phyloP scores from a whole-genome alignment of 2,113 vertebrate species.

The Cardinalis cardinalis region DNA sequence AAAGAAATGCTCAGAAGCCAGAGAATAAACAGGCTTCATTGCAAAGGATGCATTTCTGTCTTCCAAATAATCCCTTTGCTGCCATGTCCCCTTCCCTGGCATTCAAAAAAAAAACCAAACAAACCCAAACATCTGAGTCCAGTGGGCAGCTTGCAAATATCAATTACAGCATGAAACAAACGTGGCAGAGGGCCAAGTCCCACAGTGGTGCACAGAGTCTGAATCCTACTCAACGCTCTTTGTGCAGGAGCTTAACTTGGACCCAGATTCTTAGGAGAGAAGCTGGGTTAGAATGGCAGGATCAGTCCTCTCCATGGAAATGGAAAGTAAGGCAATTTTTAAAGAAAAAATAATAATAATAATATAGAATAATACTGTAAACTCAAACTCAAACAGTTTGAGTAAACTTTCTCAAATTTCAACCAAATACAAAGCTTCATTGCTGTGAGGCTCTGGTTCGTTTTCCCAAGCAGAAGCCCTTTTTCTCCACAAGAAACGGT shows the following conservation, averaged over 20 bases:
- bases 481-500: neutral
- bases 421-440: neutral
- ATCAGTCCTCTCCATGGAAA: neutral
- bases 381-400: neutral
- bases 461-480: neutral
- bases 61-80: neutral
- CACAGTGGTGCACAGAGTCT: neutral
- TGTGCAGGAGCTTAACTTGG: neutral
- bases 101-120: neutral
- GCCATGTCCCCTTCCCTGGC: neutral
- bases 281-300: neutral
- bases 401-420: neutral
- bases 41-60: neutral
- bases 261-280: neutral
- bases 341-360: too few relatives aligned
- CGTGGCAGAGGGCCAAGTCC: neutral
- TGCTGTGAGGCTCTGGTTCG: neutral
- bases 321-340: neutral
- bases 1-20: neutral
- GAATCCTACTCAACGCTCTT: neutral
- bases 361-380: too few relatives aligned
- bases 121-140: neutral
- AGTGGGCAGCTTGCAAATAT: neutral
- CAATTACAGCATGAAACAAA: neutral
- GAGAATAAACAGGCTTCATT: neutral